Evolutionary conservation across 1,140 invertebrate genomes (phyloP).

Genomic region (Tetragonula clypearis): DNA sequence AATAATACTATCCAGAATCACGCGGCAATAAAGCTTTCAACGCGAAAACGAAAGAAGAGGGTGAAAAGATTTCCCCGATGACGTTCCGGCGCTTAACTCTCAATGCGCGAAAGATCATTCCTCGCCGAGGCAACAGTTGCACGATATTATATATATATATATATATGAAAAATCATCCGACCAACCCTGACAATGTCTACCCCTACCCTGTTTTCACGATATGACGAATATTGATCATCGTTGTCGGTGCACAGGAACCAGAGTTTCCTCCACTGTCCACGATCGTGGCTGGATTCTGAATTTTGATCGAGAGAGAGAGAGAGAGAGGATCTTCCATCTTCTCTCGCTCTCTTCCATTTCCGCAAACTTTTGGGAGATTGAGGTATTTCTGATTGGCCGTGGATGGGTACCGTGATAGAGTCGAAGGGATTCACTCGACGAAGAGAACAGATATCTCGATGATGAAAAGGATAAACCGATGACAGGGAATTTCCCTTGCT

Average conservation of each 20-base stretch:
- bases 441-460: not conserved
- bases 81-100: slow-evolving; percentile 6
- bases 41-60: not conserved
- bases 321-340: not conserved
- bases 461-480: not conserved
- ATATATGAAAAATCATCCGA: not conserved
- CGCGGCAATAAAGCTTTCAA: not conserved
- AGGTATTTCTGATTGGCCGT: slow-evolving; percentile 15
- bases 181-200: not conserved
- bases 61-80: slow-evolving; percentile 21
- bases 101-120: not conserved
- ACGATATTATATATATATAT: not conserved
- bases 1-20: slow-evolving; percentile 1
- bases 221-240: slow-evolving; percentile 21
- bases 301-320: not conserved
- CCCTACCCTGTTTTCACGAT: no score
- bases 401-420: not conserved
- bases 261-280: not conserved
- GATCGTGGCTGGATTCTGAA: not conserved
- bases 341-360: not conserved
- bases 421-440: not conserved
- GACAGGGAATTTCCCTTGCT: not conserved
- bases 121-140: not conserved
- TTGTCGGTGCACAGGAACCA: not conserved
- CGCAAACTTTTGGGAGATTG: slow-evolving; percentile 19